Evolutionary conservation across 2,888 invertebrate genomes (phyloP), one percentile per base, ranked within the genome.

Genomic region (Tinea pellionella): DNA sequence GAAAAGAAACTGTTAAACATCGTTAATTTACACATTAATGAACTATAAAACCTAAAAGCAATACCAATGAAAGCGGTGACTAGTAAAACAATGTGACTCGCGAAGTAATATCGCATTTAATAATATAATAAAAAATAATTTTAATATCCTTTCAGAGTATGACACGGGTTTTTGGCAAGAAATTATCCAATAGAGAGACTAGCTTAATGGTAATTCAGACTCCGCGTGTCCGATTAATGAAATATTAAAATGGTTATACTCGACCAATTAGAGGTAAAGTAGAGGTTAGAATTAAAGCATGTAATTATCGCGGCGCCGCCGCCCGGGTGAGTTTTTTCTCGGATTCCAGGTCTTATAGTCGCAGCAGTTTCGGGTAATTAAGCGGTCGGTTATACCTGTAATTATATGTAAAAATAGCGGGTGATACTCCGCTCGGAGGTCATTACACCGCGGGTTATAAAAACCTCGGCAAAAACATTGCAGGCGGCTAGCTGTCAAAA

Each of bases 281-380:
- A 1, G 8, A 16, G 32, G 32, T 57, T 32, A 57, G 57, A 57
- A n/a, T 3, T 32, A 7, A 24, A 53, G 18, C n/a, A n/a, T 32
- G 57, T 32, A 57, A 57, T 32, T 32, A 32, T 32, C n/a, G 67
- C 73, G 74, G 74, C 77, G 74, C 73, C n/a, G n/a, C n/a, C n/a
- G n/a, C n/a, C n/a, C 75, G 69, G 71, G 77, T 77, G 72, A 69
- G 68, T 75, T 73, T 73, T 73, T 72, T 67, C 69, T 74, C 69
- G 67, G 64, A 56, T 74, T 71, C 70, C 71, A 69, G 65, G 65
- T 66, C 66, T 69, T 67, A 71, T 66, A 76, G 74, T 77, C 75
- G 72, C 77, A 74, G 72, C 71, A 72, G 75, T 79, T 80, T 77
- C 66, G 70, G 75, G 77, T 81, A 85, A 84, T 85, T 85, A 87